These are phyloP conservation scores for Malurus leucopterus DNA, from an alignment of 2,797 vertebrate species.

Conservation along the genomic window DNA sequence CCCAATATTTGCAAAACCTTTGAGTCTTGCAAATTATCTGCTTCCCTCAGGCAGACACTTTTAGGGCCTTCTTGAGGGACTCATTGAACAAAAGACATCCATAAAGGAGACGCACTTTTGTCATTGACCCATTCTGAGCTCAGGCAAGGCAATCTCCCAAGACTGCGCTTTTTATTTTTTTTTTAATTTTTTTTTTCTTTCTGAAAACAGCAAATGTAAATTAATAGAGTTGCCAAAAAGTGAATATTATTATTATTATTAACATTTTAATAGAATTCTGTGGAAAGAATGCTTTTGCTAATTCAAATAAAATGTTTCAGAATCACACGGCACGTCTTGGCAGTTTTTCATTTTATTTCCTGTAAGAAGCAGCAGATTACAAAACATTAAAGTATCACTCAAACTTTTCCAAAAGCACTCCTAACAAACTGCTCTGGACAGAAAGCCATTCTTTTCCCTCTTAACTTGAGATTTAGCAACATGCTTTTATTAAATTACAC, in stretches of 20 bases:
- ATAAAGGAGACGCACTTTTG: not conserved
- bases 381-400: not conserved
- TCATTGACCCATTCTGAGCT: not conserved
- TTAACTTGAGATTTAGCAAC: not conserved
- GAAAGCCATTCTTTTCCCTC: not conserved
- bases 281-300: not conserved
- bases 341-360: not conserved
- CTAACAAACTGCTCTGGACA: not conserved
- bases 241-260: no score
- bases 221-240: not conserved
- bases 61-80: not conserved
- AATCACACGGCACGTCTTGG: not conserved
- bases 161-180: no score
- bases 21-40: not conserved
- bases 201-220: not conserved
- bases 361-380: not conserved
- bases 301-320: not conserved
- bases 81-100: not conserved
- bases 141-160: not conserved
- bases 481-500: not conserved
- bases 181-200: no score
- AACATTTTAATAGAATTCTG: not conserved
- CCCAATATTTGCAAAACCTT: not conserved
- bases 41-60: not conserved
- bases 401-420: not conserved